Evolutionary conservation across 2,797 vertebrate species (phyloP), one percentile per base, ranked within the genome.

Genomic region (Mus spretus): DNA sequence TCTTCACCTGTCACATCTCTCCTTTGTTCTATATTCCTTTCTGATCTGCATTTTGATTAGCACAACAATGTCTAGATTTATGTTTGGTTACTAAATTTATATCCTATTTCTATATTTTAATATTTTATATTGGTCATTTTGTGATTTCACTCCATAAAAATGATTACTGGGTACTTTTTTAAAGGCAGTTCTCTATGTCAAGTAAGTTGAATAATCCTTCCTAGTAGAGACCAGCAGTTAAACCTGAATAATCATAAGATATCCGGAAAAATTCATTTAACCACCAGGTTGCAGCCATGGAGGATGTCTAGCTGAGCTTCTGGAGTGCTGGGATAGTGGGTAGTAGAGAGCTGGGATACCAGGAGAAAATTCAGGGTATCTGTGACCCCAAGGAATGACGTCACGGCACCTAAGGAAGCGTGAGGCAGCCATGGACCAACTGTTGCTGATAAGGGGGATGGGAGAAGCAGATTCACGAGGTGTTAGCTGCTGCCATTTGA

Each of bases 401-500:
- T 50, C 50, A 50, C 50, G 50, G 50, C 50, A 50, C 50, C 50
- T 50, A 50, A 50, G 50, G 50, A 50, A 50, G 50, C 50, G 1
- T 50, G 50, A 10, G 10, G 50, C 50, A 50, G 50, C 50, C 50
- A 50, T 50, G 50, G 50, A 50, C 50, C 50, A 50, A 50, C 50
- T 50, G 50, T 50, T 50, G 50, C 50, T 50, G 50, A 50, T 50
- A 10, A 40, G 37, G 37, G 37, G 37, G 26, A 59, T 59, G 57
- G 57, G 15, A 57, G 57, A 19, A 57, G 57, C 0, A 0, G 3
- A 28, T 63, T 44, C 9, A 50, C 50, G 17, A 8, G 2, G 10
- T 8, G 0, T 4, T 31, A 34, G 20, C 2, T 65, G 11, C 11
- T 67, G 3, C 28, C 6, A 24, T 13, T 22, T 2, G 7, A 4